phyloP scores from a whole-genome alignment of 2,113 vertebrate genomes.

The Labeo catla region DNA sequence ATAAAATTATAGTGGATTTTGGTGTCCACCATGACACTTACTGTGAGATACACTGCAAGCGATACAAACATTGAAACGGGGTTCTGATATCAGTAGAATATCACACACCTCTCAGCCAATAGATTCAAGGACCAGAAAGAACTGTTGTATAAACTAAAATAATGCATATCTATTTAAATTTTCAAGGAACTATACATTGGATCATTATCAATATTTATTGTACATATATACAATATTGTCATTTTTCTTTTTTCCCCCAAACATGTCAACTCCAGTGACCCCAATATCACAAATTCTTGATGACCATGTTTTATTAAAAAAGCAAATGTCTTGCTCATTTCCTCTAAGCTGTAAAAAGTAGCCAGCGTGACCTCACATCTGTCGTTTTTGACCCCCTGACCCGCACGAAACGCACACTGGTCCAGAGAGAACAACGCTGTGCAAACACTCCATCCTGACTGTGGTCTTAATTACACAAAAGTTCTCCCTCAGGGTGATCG shows the following conservation, averaged over 20 bases:
- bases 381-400: constrained; percentile 29
- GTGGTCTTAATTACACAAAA: constrained; percentile 17
- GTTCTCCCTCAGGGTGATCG: neutral
- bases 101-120: no score
- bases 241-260: neutral
- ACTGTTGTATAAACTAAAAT: no score
- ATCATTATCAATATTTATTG: neutral
- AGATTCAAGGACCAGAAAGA: no score
- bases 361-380: constrained; percentile 22
- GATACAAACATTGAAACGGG: no score
- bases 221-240: neutral
- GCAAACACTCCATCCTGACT: constrained; percentile 20
- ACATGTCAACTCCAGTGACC: constrained; percentile 21
- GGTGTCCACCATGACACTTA: no score
- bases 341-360: constrained; percentile 42
- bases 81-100: no score
- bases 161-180: no score
- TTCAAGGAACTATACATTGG: neutral
- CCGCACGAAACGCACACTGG: neutral
- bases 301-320: constrained; percentile 6
- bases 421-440: neutral
- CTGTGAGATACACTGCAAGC: no score
- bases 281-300: neutral
- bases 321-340: constrained; percentile 42
- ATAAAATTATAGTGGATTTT: no score